Conservation (phyloP, 23 tunicate genomes). For the Halocynthia roretzi region DNA sequence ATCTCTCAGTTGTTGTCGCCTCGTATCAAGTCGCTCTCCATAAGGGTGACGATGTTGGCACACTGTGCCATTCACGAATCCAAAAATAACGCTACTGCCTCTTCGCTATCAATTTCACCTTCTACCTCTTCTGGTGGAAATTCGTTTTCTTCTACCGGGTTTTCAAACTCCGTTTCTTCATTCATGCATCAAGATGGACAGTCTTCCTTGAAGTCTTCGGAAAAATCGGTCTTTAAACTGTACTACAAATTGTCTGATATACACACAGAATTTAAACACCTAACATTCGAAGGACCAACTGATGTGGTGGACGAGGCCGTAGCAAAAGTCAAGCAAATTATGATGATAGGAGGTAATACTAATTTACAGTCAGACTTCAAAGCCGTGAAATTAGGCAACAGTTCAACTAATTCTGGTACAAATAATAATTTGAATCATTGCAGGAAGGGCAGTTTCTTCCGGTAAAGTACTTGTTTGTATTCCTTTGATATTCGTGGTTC, state of each 20-base stretch:
- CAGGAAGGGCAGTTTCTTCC: slow-evolving; percentile 7
- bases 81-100: background rate
- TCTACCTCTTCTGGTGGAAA: slow-evolving; percentile 13
- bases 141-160: background rate
- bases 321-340: slow-evolving; percentile 4
- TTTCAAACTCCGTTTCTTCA: slow-evolving; percentile 7
- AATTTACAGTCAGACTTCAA: slow-evolving; percentile 8
- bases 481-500: too few relatives aligned
- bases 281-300: slow-evolving; percentile 21
- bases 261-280: slow-evolving; percentile 11
- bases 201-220: background rate
- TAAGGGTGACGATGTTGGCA: slow-evolving; percentile 16
- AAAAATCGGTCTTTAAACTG: slow-evolving; percentile 11
- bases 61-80: slow-evolving; percentile 18
- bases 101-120: slow-evolving; percentile 21
- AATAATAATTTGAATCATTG: background rate
- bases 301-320: slow-evolving; percentile 19
- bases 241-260: slow-evolving; percentile 10
- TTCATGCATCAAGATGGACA: slow-evolving; percentile 6
- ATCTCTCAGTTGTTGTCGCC: slow-evolving; percentile 1
- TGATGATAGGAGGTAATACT: slow-evolving; percentile 15
- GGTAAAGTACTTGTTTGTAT: background rate
- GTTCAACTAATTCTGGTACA: background rate
- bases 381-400: slow-evolving; percentile 1
- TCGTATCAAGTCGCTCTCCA: slow-evolving; percentile 1